Base-by-base conservation (phyloP, 2,888 invertebrate species). In the Standfussiana lucernea region DNA sequence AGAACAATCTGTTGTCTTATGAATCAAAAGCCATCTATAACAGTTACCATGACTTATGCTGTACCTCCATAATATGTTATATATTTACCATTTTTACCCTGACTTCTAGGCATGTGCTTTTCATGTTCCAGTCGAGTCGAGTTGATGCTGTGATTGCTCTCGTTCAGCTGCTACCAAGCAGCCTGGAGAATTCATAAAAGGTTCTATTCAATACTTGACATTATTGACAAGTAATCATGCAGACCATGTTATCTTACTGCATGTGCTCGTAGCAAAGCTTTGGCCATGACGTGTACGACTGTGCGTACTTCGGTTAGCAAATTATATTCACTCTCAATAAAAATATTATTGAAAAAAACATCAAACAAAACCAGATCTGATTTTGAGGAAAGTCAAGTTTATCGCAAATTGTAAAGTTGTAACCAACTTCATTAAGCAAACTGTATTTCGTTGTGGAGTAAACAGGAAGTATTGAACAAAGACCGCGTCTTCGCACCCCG, bases 401-500 rank as follows among this genome's bases (percentile, higher is more conserved):
- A 56, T 67, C 50, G 11, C 45, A 67, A 50, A 73, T 69, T 61
- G n/a, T 53, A 15, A 59, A 64, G 40, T 69, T 32, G n/a, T 40
- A 11, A 67, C n/a, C 21, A 71, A 64, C n/a, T 66, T 66, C 35
- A 67, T 66, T 70, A 82, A 13, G 35, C 61, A 61, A 72, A 69
- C 65, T n/a, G 65, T 70, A 70, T 64, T 77, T 69, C 18, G 42
- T 42, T 67, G 37, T 61, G 11, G 28, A 53, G 50, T 73, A 76
- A 85, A 76, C 83, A 83, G 71, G 80, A 74, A 77, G 80, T 80
- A 85, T 76, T 72, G 72, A 82, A 80, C 75, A 83, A 64, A 81
- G 66, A 13, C 66, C 61, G 47, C 62, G 47, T 78, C 24, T 83
- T 73, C 50, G 64, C 70, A 76, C 77, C 62, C 81, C 62, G 68